Conservation (phyloP, 2,888 invertebrate species). For the Tethea ocularis region DNA sequence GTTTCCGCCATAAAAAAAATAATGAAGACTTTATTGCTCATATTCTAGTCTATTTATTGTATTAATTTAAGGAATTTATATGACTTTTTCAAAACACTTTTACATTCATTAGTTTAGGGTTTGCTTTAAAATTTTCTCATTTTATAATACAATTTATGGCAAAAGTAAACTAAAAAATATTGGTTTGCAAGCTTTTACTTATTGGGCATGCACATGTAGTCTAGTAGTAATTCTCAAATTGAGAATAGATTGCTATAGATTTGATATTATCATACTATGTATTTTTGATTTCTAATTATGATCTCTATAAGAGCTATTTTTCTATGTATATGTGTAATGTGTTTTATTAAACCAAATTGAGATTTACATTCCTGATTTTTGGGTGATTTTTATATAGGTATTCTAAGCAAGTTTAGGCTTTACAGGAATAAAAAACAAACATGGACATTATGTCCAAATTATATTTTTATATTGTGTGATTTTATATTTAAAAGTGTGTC, state of each 20-base stretch:
- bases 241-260: constrained; percentile 5
- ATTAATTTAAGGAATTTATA: constrained; percentile 27
- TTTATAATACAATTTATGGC: neutral
- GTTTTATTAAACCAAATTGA: constrained; percentile 47
- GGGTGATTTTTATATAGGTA: constrained; percentile 24
- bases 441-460: constrained; percentile 12
- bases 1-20: constrained; percentile 66
- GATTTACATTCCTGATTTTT: constrained; percentile 61
- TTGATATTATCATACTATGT: constrained; percentile 20
- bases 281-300: constrained; percentile 32
- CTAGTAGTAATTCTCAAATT: neutral
- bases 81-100: constrained; percentile 1
- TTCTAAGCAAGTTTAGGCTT: constrained; percentile 21
- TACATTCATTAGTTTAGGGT: constrained; percentile 2
- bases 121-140: neutral
- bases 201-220: neutral
- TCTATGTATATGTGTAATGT: constrained; percentile 16
- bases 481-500: constrained; percentile 48
- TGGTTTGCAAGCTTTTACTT: neutral
- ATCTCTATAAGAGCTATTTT: constrained; percentile 55
- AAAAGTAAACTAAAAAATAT: neutral
- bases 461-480: constrained; percentile 48
- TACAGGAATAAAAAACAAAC: constrained; percentile 8
- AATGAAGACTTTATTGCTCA: constrained; percentile 78
- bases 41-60: constrained; percentile 79